Evolutionary conservation across 2,888 invertebrate species (phyloP), one percentile per base, ranked within the genome.

Genomic region (Tetramorium bicarinatum): DNA sequence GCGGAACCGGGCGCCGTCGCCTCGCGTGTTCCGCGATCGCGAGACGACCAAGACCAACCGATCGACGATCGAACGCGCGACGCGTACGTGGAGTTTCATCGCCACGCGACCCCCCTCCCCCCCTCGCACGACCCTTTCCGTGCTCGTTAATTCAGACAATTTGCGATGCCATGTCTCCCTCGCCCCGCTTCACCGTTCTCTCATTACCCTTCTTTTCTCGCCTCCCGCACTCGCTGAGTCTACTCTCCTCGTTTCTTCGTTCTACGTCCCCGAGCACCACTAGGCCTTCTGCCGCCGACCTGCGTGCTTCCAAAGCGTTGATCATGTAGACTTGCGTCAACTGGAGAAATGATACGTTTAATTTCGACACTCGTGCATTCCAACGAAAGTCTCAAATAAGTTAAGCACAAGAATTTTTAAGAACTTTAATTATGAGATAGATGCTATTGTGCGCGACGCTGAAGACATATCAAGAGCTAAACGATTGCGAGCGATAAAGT

Each of bases 91-190:
- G 84, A 92, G 90, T 89, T 91, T 87, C 86, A 91, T 92, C 88
- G 82, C 89, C 83, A 86, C 89, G 84, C 82, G 88, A 86, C 85
- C 82, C 74, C 44, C n/a, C n/a, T n/a, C n/a, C n/a, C n/a, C n/a
- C n/a, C n/a, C n/a, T n/a, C 69, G 75, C 83, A 88, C 88, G 93
- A 93, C 93, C 93, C 93, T 90, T 91, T 88, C 88, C 47, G 91
- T 86, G 87, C 71, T 88, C 89, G 91, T 92, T 93, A 93, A 93
- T 93, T 93, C 90, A 93, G 93, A 91, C 93, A 93, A 93, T 93
- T 93, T 93, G 93, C 92, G 92, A 91, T 34, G 29, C 90, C 29
- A 88, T 88, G 90, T 89, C 89, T 11, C 25, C 15, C 67, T 18
- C 54, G 25, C 54, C 69, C 6, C 87, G 85, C 87, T 89, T 87